Evolutionary conservation across 1,140 invertebrate species (phyloP).

Genomic region (Hypothenemus hampei): DNA sequence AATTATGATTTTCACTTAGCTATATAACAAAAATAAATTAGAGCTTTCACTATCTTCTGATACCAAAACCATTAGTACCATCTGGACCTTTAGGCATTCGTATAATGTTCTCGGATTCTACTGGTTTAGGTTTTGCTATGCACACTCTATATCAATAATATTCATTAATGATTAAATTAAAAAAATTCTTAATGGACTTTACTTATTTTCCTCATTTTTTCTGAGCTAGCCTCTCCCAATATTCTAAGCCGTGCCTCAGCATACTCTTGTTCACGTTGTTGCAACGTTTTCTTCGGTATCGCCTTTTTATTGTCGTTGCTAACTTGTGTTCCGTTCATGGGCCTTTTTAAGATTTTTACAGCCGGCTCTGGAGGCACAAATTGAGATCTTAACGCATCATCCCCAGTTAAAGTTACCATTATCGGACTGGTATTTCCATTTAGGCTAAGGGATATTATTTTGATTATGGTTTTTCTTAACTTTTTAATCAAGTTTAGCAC

Average conservation of each 20-base stretch:
- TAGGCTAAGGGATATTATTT: constrained; percentile 28
- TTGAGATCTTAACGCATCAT: constrained; percentile 44
- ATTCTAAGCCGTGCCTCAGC: constrained; percentile 79
- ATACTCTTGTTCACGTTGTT: constrained; percentile 84
- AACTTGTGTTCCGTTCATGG: constrained; percentile 50
- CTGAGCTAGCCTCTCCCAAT: constrained; percentile 74
- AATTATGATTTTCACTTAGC: constrained; percentile 10
- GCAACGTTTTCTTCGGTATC: constrained; percentile 76
- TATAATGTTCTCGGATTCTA: constrained; percentile 44
- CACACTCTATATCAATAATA: constrained; percentile 32
- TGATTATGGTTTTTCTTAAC: too few species aligned
- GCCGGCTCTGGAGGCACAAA: constrained; percentile 63
- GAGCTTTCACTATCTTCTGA: constrained; percentile 50
- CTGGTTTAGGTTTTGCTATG: constrained; percentile 35
- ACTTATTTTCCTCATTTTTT: constrained; percentile 56
- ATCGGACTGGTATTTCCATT: constrained; percentile 37
- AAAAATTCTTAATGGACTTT: background rate
- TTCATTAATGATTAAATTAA: background rate
- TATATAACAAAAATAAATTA: constrained; percentile 17
- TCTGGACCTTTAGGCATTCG: constrained; percentile 55
- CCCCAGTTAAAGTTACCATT: constrained; percentile 42
- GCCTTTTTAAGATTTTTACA: constrained; percentile 78
- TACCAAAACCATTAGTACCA: constrained; percentile 54
- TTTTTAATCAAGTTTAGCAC: background rate
- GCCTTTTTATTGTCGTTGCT: constrained; percentile 62